A percentile compares a stretch with the other conserved stretches of the same genome.
These are phyloP conservation scores for Synergus gifuensis DNA, from an alignment of 2,888 invertebrate genomes.

Conservation along the genomic window DNA sequence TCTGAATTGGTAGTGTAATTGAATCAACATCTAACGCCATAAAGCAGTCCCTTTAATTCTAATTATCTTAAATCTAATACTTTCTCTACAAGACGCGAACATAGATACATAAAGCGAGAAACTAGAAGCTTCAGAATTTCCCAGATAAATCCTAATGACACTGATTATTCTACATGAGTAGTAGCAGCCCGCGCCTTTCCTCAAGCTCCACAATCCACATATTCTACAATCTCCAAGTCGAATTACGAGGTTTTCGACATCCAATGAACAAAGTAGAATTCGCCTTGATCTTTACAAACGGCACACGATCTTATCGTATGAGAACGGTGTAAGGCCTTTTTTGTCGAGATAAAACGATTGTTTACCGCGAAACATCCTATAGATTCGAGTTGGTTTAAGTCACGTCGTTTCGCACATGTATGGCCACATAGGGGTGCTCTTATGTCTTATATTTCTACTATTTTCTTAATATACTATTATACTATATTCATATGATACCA, in stretches of 20 bases:
- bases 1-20: conserved; percentile 26
- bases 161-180: conserved; percentile 25
- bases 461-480: not conserved
- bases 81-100: conserved; percentile 25
- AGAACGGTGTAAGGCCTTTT: conserved; percentile 41
- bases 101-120: conserved; percentile 3
- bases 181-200: conserved; percentile 4
- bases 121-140: conserved; percentile 39
- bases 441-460: not conserved
- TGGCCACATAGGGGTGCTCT: conserved; percentile 41
- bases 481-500: not conserved
- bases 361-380: conserved; percentile 33
- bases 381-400: conserved; percentile 10
- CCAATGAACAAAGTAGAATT: conserved; percentile 31
- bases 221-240: conserved; percentile 16
- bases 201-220: conserved; percentile 22
- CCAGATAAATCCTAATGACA: conserved; percentile 39
- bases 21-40: conserved; percentile 4
- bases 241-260: conserved; percentile 26
- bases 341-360: conserved; percentile 46
- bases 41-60: conserved; percentile 29
- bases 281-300: conserved; percentile 37
- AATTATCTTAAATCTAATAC: conserved; percentile 38
- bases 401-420: conserved; percentile 43
- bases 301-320: conserved; percentile 29